Base-by-base conservation (phyloP, 2,888 invertebrate genomes). In the Carcina quercana region DNA sequence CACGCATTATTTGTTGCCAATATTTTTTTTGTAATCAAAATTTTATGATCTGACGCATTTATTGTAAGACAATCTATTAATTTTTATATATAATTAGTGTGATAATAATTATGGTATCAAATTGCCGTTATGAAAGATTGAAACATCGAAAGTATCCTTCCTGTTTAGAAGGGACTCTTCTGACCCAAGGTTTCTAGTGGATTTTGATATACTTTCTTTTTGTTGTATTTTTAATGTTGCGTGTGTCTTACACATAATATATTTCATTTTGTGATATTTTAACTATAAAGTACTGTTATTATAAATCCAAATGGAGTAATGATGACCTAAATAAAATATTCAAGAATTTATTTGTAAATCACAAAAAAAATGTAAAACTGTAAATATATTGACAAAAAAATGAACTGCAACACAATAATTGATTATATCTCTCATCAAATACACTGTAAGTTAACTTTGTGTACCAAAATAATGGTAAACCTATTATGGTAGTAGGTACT, bases 91-190 rank as follows among this genome's bases (percentile, higher is more conserved):
- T 83, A 80, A 78, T 82, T 82, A 82, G 83, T 83, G 83, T 83
- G 83, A 83, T 83, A 82, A 78, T 73, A 65, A 73, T 70, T 68
- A 80, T 78, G 80, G 80, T 79, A 82, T 80, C 62, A 76, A 79
- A 82, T 76, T 76, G 80, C 82, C 83, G 78, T 75, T 78, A 71
- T 78, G 69, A 78, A 79, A 75, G 73, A 74, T 67, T 67, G 66
- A 82, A n/a, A 85, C 85, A 85, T 84, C 85, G 85, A 85, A 85
- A 84, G 83, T 84, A 83, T 85, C 85, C 85, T 85, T 85, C 84
- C 85, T 80, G 74, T 79, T 67, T 79, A 82, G 80, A 78, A 75
- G 83, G 83, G 82, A 82, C 79, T 79, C 71, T 62, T 73, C 83
- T 62, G 82, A 74, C 82, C 83, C 83, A 75, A 78, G 66, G 79